Percentiles rank a stretch among this genome's conserved stretches.
Evolutionary conservation across 2,888 invertebrate species (phyloP).

Genomic region (Aromia moschata): DNA sequence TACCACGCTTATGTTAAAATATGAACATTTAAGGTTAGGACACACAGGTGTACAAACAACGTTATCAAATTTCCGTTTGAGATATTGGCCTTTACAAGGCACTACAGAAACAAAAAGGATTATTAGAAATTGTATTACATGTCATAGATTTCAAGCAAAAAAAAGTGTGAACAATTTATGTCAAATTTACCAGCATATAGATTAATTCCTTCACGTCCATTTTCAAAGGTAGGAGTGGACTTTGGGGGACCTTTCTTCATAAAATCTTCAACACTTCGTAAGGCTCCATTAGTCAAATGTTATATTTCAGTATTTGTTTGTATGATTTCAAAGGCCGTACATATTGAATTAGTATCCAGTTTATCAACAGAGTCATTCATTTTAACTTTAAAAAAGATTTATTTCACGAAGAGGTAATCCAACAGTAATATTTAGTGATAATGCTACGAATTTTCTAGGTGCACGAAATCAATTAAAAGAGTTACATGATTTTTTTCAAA

Average conservation of each 20-base stretch:
- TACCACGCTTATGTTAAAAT: constrained; percentile 21
- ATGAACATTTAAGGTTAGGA: constrained; percentile 25
- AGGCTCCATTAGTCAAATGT: constrained; percentile 28
- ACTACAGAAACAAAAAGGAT: constrained; percentile 27
- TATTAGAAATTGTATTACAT: constrained; percentile 34
- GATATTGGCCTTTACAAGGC: constrained; percentile 35
- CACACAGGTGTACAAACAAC: constrained; percentile 37
- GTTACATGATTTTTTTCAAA: background rate
- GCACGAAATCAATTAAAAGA: background rate
- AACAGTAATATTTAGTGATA: background rate
- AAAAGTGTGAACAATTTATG: constrained; percentile 28
- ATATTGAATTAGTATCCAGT: constrained; percentile 26
- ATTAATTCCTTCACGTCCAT: constrained; percentile 27
- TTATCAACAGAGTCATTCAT: constrained; percentile 26
- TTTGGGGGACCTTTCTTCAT: constrained; percentile 36
- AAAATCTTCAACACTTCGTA: constrained; percentile 32
- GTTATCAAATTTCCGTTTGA: constrained; percentile 32
- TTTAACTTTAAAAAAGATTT: constrained; percentile 27
- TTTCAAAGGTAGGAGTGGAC: constrained; percentile 38
- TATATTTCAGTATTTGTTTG: constrained; percentile 28
- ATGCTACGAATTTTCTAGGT: background rate
- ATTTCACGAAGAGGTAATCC: constrained; percentile 3
- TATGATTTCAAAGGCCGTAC: constrained; percentile 26
- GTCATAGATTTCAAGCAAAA: constrained; percentile 30
- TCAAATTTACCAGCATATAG: constrained; percentile 31